Base-by-base conservation (phyloP, 2,113 vertebrate species). In the Oceanites oceanicus region DNA sequence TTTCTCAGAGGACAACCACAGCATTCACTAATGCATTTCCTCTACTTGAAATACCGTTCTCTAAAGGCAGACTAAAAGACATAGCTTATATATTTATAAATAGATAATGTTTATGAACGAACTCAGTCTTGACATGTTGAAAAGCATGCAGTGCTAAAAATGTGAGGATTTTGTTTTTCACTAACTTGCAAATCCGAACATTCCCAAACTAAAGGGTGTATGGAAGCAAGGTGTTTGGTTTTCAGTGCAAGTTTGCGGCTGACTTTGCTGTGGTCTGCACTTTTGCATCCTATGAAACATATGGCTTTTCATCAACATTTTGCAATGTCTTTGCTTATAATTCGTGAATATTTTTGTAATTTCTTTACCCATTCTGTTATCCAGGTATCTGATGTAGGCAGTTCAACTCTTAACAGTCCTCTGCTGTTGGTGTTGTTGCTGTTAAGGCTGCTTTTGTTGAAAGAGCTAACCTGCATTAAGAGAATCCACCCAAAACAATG, bases 191-290 rank as follows among this genome's bases (percentile, higher is more conserved):
- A n/a, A 67, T 19, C 30, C 30, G 55, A 58, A 74, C 16, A 36
- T 42, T 90, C 16, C 25, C 9, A 26, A 55, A n/a, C 5, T 2
- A 74, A 62, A 27, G 11, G 11, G 9, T 50, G 4, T 44, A 8
- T 67, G 47, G 38, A 52, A 72, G 26, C 13, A 83, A 73, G 10
- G 6, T 27, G 19, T 40, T 80, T 44, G 10, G 3, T 86, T 88
- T 81, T 63, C 56, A 78, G 32, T 2, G 3, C 17, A 56, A 44
- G 26, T 50, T 93, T 0, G 0, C 21, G 58, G 25, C 13, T 52
- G 47, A 30, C 15, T 59, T 76, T 29, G 12, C 47, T 83, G 45
- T 29, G 42, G 18, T 38, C 67, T 74, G 17, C 16, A 22, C 3
- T 77, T 93, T 47, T 47, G 5, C 5, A 25, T 56, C 10, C 4